Percentiles rank a stretch among this genome's conserved stretches.
Conservation (phyloP, 1,140 invertebrate genomes). For the Sitophilus oryzae region DNA sequence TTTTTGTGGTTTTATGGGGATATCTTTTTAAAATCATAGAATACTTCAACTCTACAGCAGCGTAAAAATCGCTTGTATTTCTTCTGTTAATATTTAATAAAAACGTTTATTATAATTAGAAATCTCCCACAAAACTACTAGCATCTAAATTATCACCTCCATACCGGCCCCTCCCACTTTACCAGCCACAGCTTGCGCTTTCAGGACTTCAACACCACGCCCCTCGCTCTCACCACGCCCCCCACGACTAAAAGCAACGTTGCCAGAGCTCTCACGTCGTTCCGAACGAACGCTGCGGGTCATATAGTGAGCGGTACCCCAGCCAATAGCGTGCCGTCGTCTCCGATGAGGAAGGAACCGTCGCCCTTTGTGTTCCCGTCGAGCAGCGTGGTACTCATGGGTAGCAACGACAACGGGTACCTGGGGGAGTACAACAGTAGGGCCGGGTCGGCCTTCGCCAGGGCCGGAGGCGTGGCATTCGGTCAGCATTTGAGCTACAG, state of each 20-base stretch:
- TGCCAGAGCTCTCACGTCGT: constrained; percentile 55
- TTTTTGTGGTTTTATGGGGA: constrained; percentile 5
- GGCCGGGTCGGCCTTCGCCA: constrained; percentile 27
- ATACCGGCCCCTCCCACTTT: not conserved
- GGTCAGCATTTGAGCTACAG: constrained; percentile 12
- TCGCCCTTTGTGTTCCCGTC: constrained; percentile 49
- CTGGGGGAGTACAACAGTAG: not conserved
- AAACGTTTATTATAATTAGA: too few relatives aligned
- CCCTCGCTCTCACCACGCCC: constrained; percentile 35
- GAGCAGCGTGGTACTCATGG: not conserved
- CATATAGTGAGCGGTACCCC: constrained; percentile 42
- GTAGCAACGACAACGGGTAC: not conserved
- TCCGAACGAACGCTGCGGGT: constrained; percentile 42
- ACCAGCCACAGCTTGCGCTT: constrained; percentile 8
- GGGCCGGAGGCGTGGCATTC: constrained; percentile 10
- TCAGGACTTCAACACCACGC: constrained; percentile 22
- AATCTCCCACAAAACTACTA: too few relatives aligned
- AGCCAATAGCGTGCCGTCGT: constrained; percentile 55
- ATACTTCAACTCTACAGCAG: not conserved
- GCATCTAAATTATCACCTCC: not conserved
- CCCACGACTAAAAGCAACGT: constrained; percentile 53
- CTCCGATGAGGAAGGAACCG: constrained; percentile 59
- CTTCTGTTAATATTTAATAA: too few relatives aligned
- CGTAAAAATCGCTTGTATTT: not conserved
- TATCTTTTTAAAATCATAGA: not conserved